phyloP scores from a whole-genome alignment of 2,797 vertebrate genomes.

The Sylvia borin region DNA sequence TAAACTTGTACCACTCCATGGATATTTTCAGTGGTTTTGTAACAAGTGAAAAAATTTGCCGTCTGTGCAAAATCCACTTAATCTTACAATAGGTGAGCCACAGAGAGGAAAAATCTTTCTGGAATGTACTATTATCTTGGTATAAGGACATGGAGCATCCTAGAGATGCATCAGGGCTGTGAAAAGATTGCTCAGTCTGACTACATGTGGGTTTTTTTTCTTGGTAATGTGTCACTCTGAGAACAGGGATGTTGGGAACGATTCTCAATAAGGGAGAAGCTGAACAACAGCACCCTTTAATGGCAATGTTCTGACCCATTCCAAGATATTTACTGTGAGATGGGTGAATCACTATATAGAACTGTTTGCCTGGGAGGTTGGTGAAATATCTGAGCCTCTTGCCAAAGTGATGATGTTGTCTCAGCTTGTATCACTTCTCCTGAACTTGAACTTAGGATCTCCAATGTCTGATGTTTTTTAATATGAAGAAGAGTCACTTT shows the following conservation, averaged over 20 bases:
- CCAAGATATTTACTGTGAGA: background rate
- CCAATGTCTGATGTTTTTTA: background rate
- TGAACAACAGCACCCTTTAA: background rate
- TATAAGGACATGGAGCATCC: background rate
- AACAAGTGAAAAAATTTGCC: background rate
- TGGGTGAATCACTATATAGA: background rate
- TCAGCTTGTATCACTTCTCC: background rate
- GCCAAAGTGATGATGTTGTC: background rate
- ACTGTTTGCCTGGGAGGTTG: background rate
- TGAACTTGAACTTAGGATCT: background rate
- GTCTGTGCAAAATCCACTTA: background rate
- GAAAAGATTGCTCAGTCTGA: background rate
- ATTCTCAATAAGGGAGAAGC: background rate
- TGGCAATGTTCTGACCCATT: background rate
- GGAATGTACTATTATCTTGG: background rate
- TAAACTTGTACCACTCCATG: background rate
- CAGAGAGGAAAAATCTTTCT: background rate
- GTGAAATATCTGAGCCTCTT: background rate
- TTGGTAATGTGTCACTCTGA: background rate
- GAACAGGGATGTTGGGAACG: background rate
- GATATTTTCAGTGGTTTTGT: background rate
- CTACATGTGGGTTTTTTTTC: background rate
- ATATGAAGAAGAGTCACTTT: background rate
- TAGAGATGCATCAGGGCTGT: background rate
- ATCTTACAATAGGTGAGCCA: background rate